Evolutionary conservation across 2,888 invertebrate species (phyloP), one percentile per base, ranked within the genome.

Genomic region (Leptopterna dolabrata): DNA sequence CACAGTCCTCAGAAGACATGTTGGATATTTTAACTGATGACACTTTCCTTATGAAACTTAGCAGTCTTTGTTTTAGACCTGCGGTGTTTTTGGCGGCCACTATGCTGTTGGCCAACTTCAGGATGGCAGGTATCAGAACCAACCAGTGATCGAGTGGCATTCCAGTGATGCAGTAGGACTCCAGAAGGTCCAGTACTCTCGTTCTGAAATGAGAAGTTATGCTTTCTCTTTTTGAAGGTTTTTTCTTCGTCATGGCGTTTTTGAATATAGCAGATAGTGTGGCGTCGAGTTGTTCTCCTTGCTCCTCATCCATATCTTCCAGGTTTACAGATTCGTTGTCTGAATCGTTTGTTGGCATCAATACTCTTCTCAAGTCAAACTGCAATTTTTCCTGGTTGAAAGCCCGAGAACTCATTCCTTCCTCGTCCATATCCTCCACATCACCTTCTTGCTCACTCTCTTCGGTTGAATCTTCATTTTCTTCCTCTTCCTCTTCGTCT

Each of bases 371-470:
- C 41, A 87, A 30, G 24, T 87, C 82, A 16, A 73, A 76, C 41
- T 87, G 87, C 16, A 87, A 51, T 36, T 87, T 87, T 76, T 87
- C 87, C 29, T 82, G 47, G 9, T 82, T 63, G 63, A 83, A 87
- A 14, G 81, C 51, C 11, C 36, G 7, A n/a, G 36, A 6, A 27
- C 11, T 63, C 4, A 14, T 19, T 14, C 24, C 78, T 11, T 86
- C 86, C 6, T 80, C 80, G n/a, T 85, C 84, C 41, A 43, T n/a
- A n/a, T 83, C 70, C 9, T 55, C 63, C 19, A 45, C 73, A 24
- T 71, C 82, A 19, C 16, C n/a, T 9, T 55, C 78, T 19, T 29
- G 19, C 29, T 78, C 86, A n/a, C 30, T 36, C 14, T 63, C 80
- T 41, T 87, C 87, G 27, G 55, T 43, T 19, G n/a, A n/a, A 27